phyloP scores from a whole-genome alignment of 2,113 vertebrate genomes.

The Melospiza georgiana region DNA sequence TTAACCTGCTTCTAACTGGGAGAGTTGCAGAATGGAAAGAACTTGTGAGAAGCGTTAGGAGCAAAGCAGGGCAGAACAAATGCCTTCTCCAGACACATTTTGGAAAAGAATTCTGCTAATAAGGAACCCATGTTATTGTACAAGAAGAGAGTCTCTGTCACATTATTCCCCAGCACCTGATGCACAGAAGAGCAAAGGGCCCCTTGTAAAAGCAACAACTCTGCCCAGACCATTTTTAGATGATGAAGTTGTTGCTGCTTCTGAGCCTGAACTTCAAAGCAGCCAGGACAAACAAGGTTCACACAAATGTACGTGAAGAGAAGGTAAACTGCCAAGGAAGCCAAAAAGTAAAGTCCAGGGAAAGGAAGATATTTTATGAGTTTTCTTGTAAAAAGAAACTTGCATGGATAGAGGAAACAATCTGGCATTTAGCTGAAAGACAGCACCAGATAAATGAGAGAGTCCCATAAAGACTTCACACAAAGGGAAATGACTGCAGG shows the following conservation, averaged over 20 bases:
- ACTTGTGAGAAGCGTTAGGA: neutral
- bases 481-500: neutral
- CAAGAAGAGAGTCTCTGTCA: neutral
- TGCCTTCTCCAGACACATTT: neutral
- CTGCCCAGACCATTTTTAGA: neutral
- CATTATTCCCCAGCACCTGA: neutral
- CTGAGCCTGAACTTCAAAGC: constrained; percentile 32
- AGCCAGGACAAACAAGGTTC: constrained; percentile 11
- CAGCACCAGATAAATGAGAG: neutral
- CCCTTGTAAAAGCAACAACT: neutral
- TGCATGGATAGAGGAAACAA: neutral
- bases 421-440: neutral
- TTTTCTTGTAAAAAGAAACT: constrained; percentile 20
- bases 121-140: neutral
- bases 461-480: neutral
- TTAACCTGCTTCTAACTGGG: neutral
- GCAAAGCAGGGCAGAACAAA: neutral
- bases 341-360: neutral
- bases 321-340: constrained; percentile 6
- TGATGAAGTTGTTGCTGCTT: neutral
- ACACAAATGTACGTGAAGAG: neutral
- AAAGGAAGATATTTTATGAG: constrained; percentile 29
- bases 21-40: neutral
- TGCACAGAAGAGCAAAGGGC: neutral
- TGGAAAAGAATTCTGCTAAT: neutral